A percentile compares a stretch with the other conserved stretches of the same genome.
Conservation (phyloP, 2,113 vertebrate species). For the Pituophis catenifer region DNA sequence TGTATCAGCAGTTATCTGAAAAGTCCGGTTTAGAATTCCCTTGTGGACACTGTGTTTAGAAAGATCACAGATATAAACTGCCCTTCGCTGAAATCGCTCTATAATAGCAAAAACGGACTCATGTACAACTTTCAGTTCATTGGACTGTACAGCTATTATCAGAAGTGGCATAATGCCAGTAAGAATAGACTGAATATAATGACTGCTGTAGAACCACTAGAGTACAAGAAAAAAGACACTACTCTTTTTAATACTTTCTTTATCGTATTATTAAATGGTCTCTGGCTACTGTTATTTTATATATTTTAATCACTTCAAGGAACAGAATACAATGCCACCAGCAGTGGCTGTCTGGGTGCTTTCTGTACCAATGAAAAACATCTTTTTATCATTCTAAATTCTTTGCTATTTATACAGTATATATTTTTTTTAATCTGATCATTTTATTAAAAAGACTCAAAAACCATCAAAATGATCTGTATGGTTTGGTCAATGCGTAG, state of each 20-base stretch:
- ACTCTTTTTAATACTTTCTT: not conserved
- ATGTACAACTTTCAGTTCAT: not conserved
- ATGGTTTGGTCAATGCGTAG: not conserved
- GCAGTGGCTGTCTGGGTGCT: no score
- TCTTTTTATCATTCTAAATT: not conserved
- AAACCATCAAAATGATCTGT: not conserved
- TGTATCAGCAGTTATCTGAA: not conserved
- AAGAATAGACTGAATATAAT: constrained; percentile 5
- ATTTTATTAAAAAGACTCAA: not conserved
- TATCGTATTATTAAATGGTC: not conserved
- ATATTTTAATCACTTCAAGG: not conserved
- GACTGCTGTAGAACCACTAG: not conserved
- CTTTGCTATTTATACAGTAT: not conserved
- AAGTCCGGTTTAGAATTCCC: not conserved
- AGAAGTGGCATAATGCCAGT: not conserved
- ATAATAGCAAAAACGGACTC: not conserved
- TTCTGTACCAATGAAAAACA: not conserved
- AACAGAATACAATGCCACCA: not conserved
- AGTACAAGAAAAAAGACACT: not conserved
- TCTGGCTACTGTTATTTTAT: not conserved
- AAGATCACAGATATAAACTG: not conserved
- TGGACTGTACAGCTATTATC: constrained; percentile 15
- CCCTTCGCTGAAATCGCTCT: not conserved
- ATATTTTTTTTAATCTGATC: not conserved
- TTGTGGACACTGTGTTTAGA: not conserved